Conservation (phyloP, 1,140 invertebrate species). For the Apis dorsata region DNA sequence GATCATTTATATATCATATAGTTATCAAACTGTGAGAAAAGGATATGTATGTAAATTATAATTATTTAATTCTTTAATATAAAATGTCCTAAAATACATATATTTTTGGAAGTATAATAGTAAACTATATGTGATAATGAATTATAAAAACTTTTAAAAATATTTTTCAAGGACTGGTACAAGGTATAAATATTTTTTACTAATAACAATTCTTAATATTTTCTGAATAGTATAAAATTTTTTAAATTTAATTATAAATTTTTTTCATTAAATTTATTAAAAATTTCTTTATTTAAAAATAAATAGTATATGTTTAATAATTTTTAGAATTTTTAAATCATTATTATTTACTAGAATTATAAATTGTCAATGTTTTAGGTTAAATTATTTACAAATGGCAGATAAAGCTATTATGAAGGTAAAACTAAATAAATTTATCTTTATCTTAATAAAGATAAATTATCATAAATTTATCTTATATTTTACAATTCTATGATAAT, state of each 20-base stretch:
- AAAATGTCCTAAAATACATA: background rate
- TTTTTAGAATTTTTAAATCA: background rate
- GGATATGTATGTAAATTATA: conserved; percentile 2
- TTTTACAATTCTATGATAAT: background rate
- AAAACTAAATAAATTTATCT: conserved; percentile 35
- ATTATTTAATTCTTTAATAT: conserved; percentile 8
- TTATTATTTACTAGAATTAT: background rate
- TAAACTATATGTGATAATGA: conserved; percentile 12
- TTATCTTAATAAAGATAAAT: background rate
- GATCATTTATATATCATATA: background rate
- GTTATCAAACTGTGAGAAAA: conserved; percentile 11
- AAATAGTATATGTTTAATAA: background rate
- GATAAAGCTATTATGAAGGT: conserved; percentile 79
- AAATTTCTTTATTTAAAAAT: background rate
- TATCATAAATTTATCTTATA: background rate
- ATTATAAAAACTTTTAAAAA: conserved; percentile 16
- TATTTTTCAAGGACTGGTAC: background rate
- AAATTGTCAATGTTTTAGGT: conserved; percentile 50
- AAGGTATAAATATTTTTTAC: conserved; percentile 10
- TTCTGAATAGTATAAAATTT: conserved; percentile 5
- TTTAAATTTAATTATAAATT: background rate
- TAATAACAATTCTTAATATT: conserved; percentile 19
- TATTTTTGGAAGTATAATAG: conserved; percentile 16
- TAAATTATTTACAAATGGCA: conserved; percentile 69
- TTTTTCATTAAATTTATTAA: background rate